Evolutionary conservation across 2,113 vertebrate genomes (phyloP).

Genomic region (Albula glossodonta): DNA sequence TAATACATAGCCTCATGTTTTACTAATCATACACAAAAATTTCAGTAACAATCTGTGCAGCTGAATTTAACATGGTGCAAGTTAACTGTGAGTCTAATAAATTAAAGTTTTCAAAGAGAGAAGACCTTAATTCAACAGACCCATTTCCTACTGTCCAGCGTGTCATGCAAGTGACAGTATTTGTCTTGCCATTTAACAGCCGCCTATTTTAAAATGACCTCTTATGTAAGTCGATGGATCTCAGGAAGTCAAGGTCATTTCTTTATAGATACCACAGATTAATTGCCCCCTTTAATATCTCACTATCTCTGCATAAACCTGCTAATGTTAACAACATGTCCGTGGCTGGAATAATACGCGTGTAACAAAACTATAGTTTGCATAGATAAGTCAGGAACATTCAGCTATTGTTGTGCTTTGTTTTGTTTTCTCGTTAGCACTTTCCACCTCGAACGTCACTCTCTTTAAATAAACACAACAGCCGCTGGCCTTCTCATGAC

Average conservation of each 20-base stretch:
- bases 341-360: no score
- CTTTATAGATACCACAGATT: not conserved
- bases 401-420: not conserved
- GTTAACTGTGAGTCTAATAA: not conserved
- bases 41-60: not conserved
- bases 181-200: not conserved
- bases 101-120: not conserved
- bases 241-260: not conserved
- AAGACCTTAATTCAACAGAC: not conserved
- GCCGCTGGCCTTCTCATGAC: no score
- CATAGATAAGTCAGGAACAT: not conserved
- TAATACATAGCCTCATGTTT: no score
- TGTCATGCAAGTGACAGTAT: conserved; percentile 10
- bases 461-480: not conserved
- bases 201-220: not conserved
- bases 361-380: not conserved
- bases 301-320: not conserved
- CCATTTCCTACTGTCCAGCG: not conserved
- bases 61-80: not conserved
- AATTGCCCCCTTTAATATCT: not conserved
- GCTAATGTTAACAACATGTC: not conserved
- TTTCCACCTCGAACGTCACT: not conserved
- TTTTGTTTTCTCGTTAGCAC: not conserved
- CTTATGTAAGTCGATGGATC: not conserved
- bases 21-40: no score